Evolutionary conservation across 1,140 invertebrate species (phyloP).

Genomic region (Eumeta japonica): DNA sequence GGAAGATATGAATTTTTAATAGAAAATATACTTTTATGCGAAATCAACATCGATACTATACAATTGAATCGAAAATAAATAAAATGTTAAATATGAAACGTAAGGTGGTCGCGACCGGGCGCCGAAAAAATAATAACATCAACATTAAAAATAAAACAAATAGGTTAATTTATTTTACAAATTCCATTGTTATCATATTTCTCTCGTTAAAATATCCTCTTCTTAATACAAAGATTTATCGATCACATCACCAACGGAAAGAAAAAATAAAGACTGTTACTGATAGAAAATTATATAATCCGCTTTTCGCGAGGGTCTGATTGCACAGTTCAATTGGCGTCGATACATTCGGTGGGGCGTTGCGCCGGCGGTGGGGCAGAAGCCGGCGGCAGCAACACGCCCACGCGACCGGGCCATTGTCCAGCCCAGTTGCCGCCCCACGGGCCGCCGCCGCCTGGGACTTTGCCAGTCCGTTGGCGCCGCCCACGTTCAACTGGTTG

Average conservation of each 20-base stretch:
- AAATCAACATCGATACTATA: no score
- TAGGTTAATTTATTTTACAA: constrained; percentile 58
- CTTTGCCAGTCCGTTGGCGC: constrained; percentile 17
- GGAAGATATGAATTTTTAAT: no score
- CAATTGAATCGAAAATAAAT: no score
- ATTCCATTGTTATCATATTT: constrained; percentile 58
- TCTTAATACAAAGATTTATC: constrained; percentile 57
- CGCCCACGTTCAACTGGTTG: constrained; percentile 32
- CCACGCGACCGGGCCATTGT: constrained; percentile 4
- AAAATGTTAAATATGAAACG: no score
- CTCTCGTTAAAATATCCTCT: constrained; percentile 54
- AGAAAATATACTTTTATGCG: no score
- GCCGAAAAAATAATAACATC: not conserved
- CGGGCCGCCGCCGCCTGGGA: no score
- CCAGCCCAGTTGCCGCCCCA: constrained; percentile 7
- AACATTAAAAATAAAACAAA: constrained; percentile 46
- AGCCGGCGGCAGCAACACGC: constrained; percentile 52
- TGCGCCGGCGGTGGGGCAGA: constrained; percentile 39
- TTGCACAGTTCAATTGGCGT: constrained; percentile 45
- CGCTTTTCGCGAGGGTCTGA: constrained; percentile 11
- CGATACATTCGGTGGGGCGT: constrained; percentile 50
- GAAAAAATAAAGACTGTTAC: no score
- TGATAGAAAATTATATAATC: constrained; percentile 40
- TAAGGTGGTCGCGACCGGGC: no score
- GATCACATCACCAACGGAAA: no score